Conservation (phyloP, 2,113 vertebrate species). For the Bujurquina vittata region DNA sequence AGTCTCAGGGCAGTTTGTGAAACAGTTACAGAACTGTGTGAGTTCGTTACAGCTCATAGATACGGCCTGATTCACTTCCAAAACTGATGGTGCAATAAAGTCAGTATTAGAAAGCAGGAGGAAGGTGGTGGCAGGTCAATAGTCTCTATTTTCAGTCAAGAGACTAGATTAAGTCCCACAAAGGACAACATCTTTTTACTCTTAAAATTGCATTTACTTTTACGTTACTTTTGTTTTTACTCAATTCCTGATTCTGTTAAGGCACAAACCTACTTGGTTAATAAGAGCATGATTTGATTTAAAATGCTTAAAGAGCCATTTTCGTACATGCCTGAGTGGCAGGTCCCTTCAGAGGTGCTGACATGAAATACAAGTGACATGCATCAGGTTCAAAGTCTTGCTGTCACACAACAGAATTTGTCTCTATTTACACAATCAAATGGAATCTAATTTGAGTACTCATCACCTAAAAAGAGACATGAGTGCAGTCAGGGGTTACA, state of each 20-base stretch:
- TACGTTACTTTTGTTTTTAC: background rate
- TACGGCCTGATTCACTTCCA: background rate
- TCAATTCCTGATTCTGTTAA: background rate
- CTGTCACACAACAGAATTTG: too few relatives aligned
- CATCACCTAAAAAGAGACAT: too few relatives aligned
- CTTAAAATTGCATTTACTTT: background rate
- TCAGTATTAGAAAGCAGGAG: background rate
- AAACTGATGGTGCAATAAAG: background rate
- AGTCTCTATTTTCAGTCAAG: background rate
- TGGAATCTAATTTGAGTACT: too few relatives aligned
- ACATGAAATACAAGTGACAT: too few relatives aligned
- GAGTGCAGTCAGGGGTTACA: too few relatives aligned
- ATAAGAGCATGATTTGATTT: background rate
- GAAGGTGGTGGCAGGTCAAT: background rate
- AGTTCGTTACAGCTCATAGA: background rate
- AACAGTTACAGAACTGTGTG: background rate
- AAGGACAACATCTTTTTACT: background rate
- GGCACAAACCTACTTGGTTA: background rate
- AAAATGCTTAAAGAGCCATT: background rate
- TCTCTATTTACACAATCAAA: too few relatives aligned
- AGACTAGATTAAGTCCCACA: background rate
- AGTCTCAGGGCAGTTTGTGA: background rate
- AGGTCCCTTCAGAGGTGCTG: too few relatives aligned
- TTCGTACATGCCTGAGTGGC: too few relatives aligned
- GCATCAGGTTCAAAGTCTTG: too few relatives aligned